phyloP scores from a whole-genome alignment of 2,797 vertebrate species.

The Mus minutoides region DNA sequence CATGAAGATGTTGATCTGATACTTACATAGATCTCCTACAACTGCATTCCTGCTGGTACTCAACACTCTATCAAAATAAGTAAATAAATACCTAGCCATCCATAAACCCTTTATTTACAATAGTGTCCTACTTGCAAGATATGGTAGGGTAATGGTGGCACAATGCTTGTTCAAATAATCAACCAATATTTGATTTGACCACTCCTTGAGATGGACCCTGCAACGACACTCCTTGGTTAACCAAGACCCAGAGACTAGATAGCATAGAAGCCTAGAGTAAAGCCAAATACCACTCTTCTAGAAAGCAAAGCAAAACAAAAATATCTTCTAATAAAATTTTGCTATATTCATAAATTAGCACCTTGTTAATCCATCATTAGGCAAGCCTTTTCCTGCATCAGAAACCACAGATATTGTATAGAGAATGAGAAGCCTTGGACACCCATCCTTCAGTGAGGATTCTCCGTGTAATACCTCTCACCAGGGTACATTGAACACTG shows the following conservation, averaged over 20 bases:
- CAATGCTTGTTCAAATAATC: neutral
- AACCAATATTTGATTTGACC: neutral
- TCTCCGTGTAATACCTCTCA: neutral
- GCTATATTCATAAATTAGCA: neutral
- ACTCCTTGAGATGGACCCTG: neutral
- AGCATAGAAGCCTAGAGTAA: neutral
- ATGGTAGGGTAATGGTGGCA: neutral
- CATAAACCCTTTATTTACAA: neutral
- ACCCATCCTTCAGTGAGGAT: neutral
- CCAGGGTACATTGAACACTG: neutral
- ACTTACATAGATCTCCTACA: neutral
- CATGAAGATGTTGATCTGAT: neutral
- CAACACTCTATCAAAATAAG: neutral
- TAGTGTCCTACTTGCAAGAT: neutral
- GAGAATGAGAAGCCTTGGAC: neutral
- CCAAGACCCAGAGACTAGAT: neutral
- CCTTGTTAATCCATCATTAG: neutral
- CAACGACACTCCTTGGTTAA: neutral
- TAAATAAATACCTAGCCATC: neutral
- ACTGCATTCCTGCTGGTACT: neutral
- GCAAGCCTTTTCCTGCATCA: neutral
- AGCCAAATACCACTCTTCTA: neutral
- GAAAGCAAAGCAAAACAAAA: neutral
- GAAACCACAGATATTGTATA: neutral
- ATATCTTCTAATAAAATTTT: neutral